Evolutionary conservation across 2,888 invertebrate genomes (phyloP).

Genomic region (Epirrita christyi): DNA sequence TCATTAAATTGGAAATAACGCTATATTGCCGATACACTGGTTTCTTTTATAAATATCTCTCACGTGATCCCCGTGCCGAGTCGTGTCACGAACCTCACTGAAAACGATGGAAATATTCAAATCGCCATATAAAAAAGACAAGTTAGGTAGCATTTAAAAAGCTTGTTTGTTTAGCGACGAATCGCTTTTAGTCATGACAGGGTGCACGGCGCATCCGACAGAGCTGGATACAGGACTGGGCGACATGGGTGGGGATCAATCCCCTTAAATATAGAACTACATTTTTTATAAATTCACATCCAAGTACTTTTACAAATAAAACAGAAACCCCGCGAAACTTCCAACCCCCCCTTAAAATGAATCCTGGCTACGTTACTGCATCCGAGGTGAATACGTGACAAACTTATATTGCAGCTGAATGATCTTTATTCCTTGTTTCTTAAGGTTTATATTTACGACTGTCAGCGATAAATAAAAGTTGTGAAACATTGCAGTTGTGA

Average conservation of each 20-base stretch:
- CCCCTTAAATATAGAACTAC: neutral
- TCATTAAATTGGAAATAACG: constrained; percentile 85
- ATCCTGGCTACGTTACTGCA: constrained; percentile 16
- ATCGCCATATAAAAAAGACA: constrained; percentile 84
- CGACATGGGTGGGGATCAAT: neutral
- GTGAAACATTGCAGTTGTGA: constrained; percentile 33
- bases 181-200: constrained; percentile 80
- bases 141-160: constrained; percentile 85
- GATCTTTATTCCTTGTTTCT: constrained; percentile 38
- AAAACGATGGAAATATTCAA: constrained; percentile 83
- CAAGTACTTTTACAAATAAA: neutral
- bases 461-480: constrained; percentile 37
- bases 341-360: constrained; percentile 1
- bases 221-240: constrained; percentile 21
- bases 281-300: neutral
- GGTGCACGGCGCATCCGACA: constrained; percentile 68
- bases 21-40: constrained; percentile 80
- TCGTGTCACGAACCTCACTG: constrained; percentile 80
- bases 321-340: neutral
- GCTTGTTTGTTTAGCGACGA: constrained; percentile 83
- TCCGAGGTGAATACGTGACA: constrained; percentile 44
- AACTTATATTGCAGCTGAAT: constrained; percentile 46
- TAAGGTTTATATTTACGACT: constrained; percentile 44
- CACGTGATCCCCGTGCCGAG: constrained; percentile 82
- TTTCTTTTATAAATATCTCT: constrained; percentile 84